Base-by-base conservation (phyloP, 2,888 invertebrate genomes). In the Galeopsomyia nigrocyanea region DNA sequence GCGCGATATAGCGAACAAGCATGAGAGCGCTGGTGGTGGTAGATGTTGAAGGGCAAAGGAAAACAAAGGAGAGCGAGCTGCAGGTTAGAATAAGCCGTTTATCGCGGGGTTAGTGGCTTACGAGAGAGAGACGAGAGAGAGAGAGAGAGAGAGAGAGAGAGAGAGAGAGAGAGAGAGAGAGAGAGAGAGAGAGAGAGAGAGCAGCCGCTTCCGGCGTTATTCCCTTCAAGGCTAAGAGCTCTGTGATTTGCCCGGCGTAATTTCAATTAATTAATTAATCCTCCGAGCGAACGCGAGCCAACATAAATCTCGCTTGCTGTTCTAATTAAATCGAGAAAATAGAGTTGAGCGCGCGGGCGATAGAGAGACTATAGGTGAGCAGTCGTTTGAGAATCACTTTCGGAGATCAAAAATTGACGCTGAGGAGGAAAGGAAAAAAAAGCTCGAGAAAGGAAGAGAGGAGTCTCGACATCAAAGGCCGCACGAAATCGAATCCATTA, bases 71-170 rank as follows among this genome's bases (percentile, higher is more conserved):
- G 67, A 62, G 67, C 26, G 26, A 71, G 67, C 62, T 63, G 67
- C 67, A 66, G 71, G 71, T 62, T 67, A 67, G 71, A 66, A 63
- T 71, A 71, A 71, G 71, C 71, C 71, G 71, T 71, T 71, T 71
- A 71, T 66, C 66, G 66, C 16, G 61, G 66, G 62, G 50, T 17
- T 60, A 61, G 60, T 63, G 67, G 71, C 67, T 67, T 67, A 67
- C 49, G 67, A 5, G 26, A 26, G 26, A 26, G 26, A 2, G 26
- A 26, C n/a, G 26, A 26, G 26, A 26, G 2, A 26, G 26, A 26
- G 26, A 26, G 26, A 26, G 26, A 26, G 26, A 26, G 26, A 26
- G 26, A 26, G 26, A 26, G 5, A 53, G 53, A 26, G 26, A 2
- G 26, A 26, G 26, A 26, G 26, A 26, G 67, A 5, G 26, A 26